Base-by-base conservation (phyloP, 2,797 vertebrate genomes). In the Pangasius mekongensis region DNA sequence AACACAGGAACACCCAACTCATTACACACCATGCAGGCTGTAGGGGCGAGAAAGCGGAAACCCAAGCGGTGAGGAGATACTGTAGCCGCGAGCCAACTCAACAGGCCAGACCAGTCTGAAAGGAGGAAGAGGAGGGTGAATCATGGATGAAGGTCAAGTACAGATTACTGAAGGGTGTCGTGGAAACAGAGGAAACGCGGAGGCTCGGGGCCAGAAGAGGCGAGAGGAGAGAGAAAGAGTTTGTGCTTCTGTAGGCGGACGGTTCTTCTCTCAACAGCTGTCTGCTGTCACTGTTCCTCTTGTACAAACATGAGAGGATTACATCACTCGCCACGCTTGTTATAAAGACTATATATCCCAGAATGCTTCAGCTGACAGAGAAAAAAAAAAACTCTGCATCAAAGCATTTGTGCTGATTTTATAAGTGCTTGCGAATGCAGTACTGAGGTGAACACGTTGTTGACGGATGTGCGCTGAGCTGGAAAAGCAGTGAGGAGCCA, bases 61-160 rank as follows among this genome's bases (percentile, higher is more conserved):
- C 39, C 58, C 71, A 18, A 60, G 27, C 52, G 54, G 69, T 5
- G n/a, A 71, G 77, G 81, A 85, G 60, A 87, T 69, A 36, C 52
- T 2, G 30, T 73, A 87, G 74, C 88, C n/a, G 69, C 7, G 3
- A 87, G 74, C 67, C 81, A 80, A 89, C 80, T 84, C 54, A 58
- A 90, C 89, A 90, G 91, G 88, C 54, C 67, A 43, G 58, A 91
- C 91, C 87, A 83, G 91, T 90, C 87, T 86, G 86, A 73, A 83
- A 83, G 88, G 93, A 95, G 92, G 93, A 93, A 94, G 94, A 93
- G 91, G 92, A 74, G 86, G 94, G 90, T 94, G 94, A 95, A 95
- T 95, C 94, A 94, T 88, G 92, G 92, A 91, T 93, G 94, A 96
- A 95, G 95, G 95, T 96, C 95, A 95, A 94, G 92, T 90, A 77